Evolutionary conservation across 2,888 invertebrate genomes (phyloP), one percentile per base, ranked within the genome.

Genomic region (Lypha dubia): DNA sequence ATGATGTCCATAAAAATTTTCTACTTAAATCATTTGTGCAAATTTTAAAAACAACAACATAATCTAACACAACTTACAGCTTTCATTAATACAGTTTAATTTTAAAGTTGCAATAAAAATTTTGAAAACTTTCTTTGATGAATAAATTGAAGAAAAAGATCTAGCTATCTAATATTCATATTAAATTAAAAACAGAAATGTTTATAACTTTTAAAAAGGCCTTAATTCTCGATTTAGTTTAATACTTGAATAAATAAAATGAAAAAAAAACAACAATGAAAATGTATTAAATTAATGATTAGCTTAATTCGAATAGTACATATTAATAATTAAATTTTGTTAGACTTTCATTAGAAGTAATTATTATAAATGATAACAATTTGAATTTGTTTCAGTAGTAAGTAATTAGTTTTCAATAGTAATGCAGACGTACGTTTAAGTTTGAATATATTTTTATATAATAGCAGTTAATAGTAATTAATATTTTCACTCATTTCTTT

Each of bases 401-500:
- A 70, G 32, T 80, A 67, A 60, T 74, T 51, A 35, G 24, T 70
- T 44, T 70, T 56, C n/a, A 49, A 65, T 63, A 63, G 41, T 75
- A 56, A 63, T 70, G 65, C 65, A 53, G 51, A 76, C 60, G 49
- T 73, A 68, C 35, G 58, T 74, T 46, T 32, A 73, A 49, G 13
- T 77, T 56, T 74, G 17, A 68, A 51, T 71, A 60, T 77, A 11
- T 49, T 67, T n/a, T n/a, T n/a, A n/a, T n/a, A 38, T 74, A 67
- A 24, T 76, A 68, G 35, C 77, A 71, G 20, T 58, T 80, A 84
- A 75, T 81, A 60, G 73, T 81, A 84, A 81, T 67, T 77, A 58
- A 70, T 80, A 76, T 71, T 82, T 85, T 85, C 85, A 85, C 85
- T 85, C 85, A 83, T 77, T 44, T 70, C 68, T 20, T 85, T 79